These are phyloP conservation scores for Eciton burchellii DNA, from an alignment of 1,140 invertebrate species.

Conservation along the genomic window DNA sequence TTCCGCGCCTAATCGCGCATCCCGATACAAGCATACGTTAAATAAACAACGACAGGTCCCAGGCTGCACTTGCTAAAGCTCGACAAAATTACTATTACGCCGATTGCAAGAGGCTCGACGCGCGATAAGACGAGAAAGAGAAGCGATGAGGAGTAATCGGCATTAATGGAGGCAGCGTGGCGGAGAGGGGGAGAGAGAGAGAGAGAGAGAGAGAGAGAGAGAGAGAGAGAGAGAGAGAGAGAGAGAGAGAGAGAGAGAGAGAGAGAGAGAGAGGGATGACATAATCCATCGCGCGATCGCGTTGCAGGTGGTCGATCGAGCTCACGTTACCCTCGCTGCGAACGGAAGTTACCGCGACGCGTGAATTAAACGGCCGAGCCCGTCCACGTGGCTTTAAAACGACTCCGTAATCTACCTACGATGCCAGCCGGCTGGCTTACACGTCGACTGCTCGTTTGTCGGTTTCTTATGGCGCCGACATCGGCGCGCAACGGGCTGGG, in stretches of 20 bases:
- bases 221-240: too few relatives aligned
- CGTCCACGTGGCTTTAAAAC: constrained; percentile 16
- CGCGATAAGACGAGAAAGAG: constrained; percentile 8
- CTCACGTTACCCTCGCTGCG: not conserved
- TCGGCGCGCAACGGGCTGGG: not conserved
- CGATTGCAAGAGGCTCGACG: not conserved
- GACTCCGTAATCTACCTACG: constrained; percentile 43
- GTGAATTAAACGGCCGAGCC: constrained; percentile 4
- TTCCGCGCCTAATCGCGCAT: not conserved
- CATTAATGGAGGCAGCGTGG: constrained; percentile 29
- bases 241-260: too few relatives aligned
- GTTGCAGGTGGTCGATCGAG: constrained; percentile 15
- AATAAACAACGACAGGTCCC: not conserved
- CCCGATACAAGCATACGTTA: not conserved
- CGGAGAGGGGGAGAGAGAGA: too few relatives aligned
- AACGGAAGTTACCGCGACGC: not conserved
- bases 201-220: too few relatives aligned
- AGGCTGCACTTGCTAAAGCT: not conserved
- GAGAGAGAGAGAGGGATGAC: too few relatives aligned
- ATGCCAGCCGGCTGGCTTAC: constrained; percentile 12
- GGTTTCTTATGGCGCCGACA: constrained; percentile 23
- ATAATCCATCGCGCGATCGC: constrained; percentile 21
- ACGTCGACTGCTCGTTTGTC: constrained; percentile 21
- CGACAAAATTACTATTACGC: not conserved
- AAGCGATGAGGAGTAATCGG: constrained; percentile 15